A percentile compares a stretch with the other conserved stretches of the same genome.
phyloP scores from a whole-genome alignment of 2,888 invertebrate species.

The Cryptophagus acutangulus region DNA sequence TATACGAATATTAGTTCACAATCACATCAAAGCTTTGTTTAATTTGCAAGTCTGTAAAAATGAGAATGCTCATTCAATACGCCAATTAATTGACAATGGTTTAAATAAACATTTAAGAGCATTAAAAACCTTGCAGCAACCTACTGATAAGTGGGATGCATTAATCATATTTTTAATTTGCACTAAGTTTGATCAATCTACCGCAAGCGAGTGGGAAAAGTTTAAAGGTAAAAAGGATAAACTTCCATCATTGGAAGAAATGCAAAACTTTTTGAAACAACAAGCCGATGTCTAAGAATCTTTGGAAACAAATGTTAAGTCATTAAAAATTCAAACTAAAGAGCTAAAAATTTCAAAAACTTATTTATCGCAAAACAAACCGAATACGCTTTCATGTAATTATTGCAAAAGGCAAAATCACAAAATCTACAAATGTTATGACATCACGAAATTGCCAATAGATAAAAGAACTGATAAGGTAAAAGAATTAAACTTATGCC shows the following conservation, averaged over 20 bases:
- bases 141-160: conserved; percentile 3
- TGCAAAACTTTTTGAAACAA: not conserved
- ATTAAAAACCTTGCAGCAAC: conserved; percentile 6
- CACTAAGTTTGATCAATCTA: conserved; percentile 7
- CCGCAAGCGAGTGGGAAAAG: conserved; percentile 9
- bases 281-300: not conserved
- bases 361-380: too few relatives aligned
- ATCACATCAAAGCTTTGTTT: not conserved
- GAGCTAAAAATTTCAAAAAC: not conserved
- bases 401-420: too few relatives aligned
- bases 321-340: not conserved
- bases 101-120: not conserved
- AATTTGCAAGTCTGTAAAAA: too few relatives aligned
- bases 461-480: not conserved
- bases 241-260: not conserved
- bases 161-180: conserved; percentile 5
- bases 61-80: not conserved
- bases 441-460: not conserved
- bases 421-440: not conserved
- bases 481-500: conserved; percentile 1
- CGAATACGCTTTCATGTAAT: too few relatives aligned
- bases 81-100: not conserved
- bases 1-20: not conserved
- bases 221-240: not conserved
- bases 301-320: not conserved